phyloP scores from a whole-genome alignment of 2,797 vertebrate genomes.

The Acrossocheilus fasciatus region DNA sequence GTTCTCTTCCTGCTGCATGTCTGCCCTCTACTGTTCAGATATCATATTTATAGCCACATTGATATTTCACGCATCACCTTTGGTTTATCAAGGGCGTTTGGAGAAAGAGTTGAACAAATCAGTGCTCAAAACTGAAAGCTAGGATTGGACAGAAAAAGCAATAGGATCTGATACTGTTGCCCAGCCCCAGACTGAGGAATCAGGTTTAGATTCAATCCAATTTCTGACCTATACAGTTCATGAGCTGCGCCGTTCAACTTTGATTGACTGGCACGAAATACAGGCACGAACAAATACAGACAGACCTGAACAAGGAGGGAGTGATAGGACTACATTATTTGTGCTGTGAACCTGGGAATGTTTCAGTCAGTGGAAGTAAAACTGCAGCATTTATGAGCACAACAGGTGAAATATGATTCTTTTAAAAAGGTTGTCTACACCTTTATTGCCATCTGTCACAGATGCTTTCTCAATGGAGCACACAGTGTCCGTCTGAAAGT shows the following conservation, averaged over 20 bases:
- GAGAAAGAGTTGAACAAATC: not conserved
- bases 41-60: not conserved
- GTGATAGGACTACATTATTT: not conserved
- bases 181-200: not conserved
- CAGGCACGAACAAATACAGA: not conserved
- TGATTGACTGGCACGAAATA: not conserved
- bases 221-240: not conserved
- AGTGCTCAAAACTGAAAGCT: not conserved
- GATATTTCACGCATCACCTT: not conserved
- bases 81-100: constrained; percentile 13
- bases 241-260: not conserved
- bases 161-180: not conserved
- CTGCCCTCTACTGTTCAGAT: constrained; percentile 58
- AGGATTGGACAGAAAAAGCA: not conserved
- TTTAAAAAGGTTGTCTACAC: not conserved
- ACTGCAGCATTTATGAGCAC: not conserved
- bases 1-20: constrained; percentile 1
- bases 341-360: not conserved
- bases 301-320: not conserved
- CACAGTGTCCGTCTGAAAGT: not conserved
- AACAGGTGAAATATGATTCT: constrained; percentile 22
- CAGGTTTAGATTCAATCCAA: constrained; percentile 8
- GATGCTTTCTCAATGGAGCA: not conserved
- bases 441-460: constrained; percentile 20
- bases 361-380: not conserved